phyloP scores from a whole-genome alignment of 2,113 vertebrate genomes.

The Sebastes schlegelii region DNA sequence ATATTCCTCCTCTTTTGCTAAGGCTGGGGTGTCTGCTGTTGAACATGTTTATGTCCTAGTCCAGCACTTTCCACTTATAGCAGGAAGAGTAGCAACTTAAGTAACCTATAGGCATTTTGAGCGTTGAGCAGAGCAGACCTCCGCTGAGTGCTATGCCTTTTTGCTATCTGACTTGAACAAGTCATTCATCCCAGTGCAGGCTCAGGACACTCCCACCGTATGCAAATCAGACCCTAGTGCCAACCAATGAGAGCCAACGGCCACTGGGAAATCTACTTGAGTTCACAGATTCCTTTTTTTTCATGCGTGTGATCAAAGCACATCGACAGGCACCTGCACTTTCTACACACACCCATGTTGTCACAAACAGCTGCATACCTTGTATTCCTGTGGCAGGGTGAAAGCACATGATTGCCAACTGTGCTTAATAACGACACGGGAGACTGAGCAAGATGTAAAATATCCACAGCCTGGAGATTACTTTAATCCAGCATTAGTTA shows the following conservation, averaged over 20 bases:
- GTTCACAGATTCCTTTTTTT: constrained; percentile 56
- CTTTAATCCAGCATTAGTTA: constrained; percentile 62
- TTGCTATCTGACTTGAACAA: constrained; percentile 79
- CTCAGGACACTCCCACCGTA: constrained; percentile 80
- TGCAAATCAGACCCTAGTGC: constrained; percentile 73
- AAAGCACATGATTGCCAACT: constrained; percentile 49
- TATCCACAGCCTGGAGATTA: constrained; percentile 65
- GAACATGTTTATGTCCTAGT: constrained; percentile 82
- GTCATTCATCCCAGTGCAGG: constrained; percentile 78
- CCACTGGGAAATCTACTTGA: constrained; percentile 48
- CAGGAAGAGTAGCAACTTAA: constrained; percentile 50
- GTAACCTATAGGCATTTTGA: constrained; percentile 73
- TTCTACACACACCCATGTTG: constrained; percentile 42
- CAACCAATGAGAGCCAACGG: constrained; percentile 72
- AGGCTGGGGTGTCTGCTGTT: constrained; percentile 68
- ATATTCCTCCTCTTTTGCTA: constrained; percentile 76
- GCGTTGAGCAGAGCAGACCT: constrained; percentile 66
- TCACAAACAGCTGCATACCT: constrained; percentile 42
- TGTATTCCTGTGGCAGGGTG: constrained; percentile 34
- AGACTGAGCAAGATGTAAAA: constrained; percentile 53
- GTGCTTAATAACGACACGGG: constrained; percentile 40
- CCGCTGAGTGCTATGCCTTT: constrained; percentile 73
- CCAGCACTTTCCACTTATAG: constrained; percentile 69
- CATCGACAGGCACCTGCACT: constrained; percentile 32
- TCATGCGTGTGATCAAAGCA: constrained; percentile 12